Evolutionary conservation across 2,888 invertebrate genomes (phyloP).

Genomic region (Hoplodrina blanda): DNA sequence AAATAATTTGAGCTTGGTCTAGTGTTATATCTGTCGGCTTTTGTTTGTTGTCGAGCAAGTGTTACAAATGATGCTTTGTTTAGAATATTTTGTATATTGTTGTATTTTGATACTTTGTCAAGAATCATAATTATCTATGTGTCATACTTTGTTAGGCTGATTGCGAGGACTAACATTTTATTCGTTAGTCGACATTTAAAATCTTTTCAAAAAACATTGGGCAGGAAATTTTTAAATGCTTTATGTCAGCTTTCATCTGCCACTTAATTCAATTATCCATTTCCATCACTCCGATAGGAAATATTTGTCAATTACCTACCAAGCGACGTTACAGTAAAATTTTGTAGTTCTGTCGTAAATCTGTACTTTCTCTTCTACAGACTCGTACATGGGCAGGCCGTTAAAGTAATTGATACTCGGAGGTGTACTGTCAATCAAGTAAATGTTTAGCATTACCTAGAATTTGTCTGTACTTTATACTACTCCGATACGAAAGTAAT

Average conservation of each 20-base stretch:
- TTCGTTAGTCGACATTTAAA: neutral
- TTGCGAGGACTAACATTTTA: neutral
- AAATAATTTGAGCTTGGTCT: constrained; percentile 41
- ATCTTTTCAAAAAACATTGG: neutral
- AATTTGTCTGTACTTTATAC: constrained; percentile 56
- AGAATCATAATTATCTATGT: neutral
- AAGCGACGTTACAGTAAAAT: constrained; percentile 57
- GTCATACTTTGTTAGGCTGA: neutral
- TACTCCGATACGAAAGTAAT: constrained; percentile 33
- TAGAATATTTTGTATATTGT: constrained; percentile 33
- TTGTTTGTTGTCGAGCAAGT: constrained; percentile 55
- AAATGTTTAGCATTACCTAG: constrained; percentile 62
- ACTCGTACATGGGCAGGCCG: constrained; percentile 63
- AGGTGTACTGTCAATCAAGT: constrained; percentile 71
- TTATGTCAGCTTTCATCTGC: constrained; percentile 13
- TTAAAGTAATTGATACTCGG: constrained; percentile 69
- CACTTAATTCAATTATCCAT: constrained; percentile 26
- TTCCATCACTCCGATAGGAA: constrained; percentile 28
- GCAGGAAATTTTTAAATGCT: neutral
- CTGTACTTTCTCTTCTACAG: constrained; percentile 63
- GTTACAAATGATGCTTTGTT: constrained; percentile 57
- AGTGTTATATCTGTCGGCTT: constrained; percentile 54
- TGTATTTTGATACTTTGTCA: constrained; percentile 30
- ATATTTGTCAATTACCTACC: constrained; percentile 58
- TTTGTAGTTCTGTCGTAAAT: constrained; percentile 67